Percentiles rank a stretch among this genome's conserved stretches.
These are phyloP conservation scores for Drosophila sp. DNA, from an alignment of 1,140 invertebrate species.

Conservation along the genomic window DNA sequence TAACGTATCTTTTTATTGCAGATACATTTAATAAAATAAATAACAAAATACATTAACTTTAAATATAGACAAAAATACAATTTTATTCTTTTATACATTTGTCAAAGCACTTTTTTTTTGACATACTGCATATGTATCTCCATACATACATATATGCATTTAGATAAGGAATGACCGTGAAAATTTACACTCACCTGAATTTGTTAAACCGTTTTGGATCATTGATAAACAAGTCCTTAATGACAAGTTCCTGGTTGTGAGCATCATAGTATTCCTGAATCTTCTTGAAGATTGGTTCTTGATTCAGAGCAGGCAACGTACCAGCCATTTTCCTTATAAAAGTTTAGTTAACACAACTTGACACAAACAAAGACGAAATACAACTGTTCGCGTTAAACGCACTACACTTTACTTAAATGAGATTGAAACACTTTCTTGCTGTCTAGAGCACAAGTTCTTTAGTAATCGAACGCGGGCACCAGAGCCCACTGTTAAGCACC, in stretches of 20 bases:
- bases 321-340: conserved; percentile 75
- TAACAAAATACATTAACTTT: no score
- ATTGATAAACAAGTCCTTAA: conserved; percentile 90
- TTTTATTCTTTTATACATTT: no score
- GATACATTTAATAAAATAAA: no score
- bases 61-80: no score
- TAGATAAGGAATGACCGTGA: conserved; percentile 23
- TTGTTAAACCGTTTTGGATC: conserved; percentile 92
- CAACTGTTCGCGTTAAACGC: conserved; percentile 38
- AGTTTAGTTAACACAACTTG: conserved; percentile 52
- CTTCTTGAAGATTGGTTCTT: conserved; percentile 89
- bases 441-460: conserved; percentile 20
- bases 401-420: conserved; percentile 69
- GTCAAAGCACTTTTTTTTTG: no score
- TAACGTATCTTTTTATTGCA: no score
- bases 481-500: conserved; percentile 34
- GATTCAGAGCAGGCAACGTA: conserved; percentile 85
- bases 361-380: conserved; percentile 51
- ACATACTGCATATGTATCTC: neutral
- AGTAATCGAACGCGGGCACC: conserved; percentile 38
- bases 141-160: neutral
- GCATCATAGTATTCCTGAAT: conserved; percentile 89
- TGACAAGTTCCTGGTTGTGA: conserved; percentile 90
- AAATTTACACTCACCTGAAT: conserved; percentile 88
- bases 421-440: conserved; percentile 14